phyloP scores from a whole-genome alignment of 2,113 vertebrate species.

The Leptobrachium leishanense region DNA sequence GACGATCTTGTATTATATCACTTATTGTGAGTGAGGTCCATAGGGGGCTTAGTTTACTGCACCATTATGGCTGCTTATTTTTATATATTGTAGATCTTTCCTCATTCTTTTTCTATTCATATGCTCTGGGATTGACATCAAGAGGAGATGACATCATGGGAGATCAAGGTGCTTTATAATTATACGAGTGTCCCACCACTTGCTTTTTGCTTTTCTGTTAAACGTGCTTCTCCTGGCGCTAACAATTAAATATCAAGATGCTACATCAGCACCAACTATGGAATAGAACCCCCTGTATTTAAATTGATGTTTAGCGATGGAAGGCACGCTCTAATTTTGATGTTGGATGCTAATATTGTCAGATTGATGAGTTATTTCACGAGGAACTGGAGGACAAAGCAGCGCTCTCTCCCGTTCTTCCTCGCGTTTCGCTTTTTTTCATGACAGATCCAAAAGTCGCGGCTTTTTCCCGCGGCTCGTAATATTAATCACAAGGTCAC shows the following conservation, averaged over 20 bases:
- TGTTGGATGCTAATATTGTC: conserved; percentile 79
- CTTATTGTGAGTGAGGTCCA: too few species aligned
- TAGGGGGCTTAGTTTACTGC: too few species aligned
- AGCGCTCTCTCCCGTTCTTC: conserved; percentile 58
- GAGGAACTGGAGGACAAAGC: conserved; percentile 64
- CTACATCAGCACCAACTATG: too few species aligned
- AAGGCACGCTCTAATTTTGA: conserved; percentile 71
- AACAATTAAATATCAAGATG: too few species aligned
- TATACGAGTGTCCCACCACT: conserved; percentile 64
- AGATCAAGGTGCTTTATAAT: conserved; percentile 76
- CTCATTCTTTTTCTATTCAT: too few species aligned
- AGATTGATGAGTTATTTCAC: conserved; percentile 77
- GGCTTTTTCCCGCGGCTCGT: conserved; percentile 52
- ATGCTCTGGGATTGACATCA: conserved; percentile 40
- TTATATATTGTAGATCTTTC: too few species aligned
- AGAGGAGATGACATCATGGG: conserved; percentile 80
- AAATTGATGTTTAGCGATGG: conserved; percentile 67
- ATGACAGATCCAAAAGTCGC: conserved; percentile 51
- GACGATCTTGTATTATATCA: too few species aligned
- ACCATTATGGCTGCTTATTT: too few species aligned
- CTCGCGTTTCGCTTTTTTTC: conserved; percentile 63
- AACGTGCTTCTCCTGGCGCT: too few species aligned
- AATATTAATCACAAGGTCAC: conserved; percentile 66
- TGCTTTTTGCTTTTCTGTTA: conserved; percentile 49
- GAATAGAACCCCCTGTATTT: background rate